Base-by-base conservation (phyloP, 1,140 invertebrate genomes). In the Globodera rostochiensis region DNA sequence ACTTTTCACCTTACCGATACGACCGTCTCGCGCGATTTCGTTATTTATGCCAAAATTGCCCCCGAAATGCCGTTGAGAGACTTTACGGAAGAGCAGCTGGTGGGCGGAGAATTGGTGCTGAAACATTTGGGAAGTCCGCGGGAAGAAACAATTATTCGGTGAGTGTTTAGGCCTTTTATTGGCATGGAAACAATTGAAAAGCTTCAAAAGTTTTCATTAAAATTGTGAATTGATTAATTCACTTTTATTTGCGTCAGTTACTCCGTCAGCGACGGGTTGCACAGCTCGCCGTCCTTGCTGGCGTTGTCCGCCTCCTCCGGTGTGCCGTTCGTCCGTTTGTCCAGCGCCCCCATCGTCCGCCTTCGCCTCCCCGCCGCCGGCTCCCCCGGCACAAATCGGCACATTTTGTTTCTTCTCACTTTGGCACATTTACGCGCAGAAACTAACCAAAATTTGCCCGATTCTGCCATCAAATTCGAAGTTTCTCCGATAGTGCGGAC, bases 181-280 rank as follows among this genome's bases (percentile, higher is more conserved):
- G 21, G 21, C 60, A 21, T 13, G 60, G 13, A 66, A 21, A 36
- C 36, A 36, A 36, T 36, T 36, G 2, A 36, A 36, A 36, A 36
- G 3, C 36, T 36, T 3, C 60, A 13, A 66, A 66, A 66, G 21
- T 66, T 21, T 21, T 15, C 3, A 66, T 21, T 66, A 21, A 13
- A 66, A 66, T 36, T 36, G 36, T 36, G 0, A 36, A 36, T 36
- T 36, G 3, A 36, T 36, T 36, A 36, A 74, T 74, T 47, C 21
- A 74, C 6, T 47, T 46, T 47, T 3, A 46, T 45, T 64, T 21
- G 4, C 64, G 81, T 21, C 71, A 87, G 87, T 19, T 90, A 89
- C 71, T 83, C 83, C n/a, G 88, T 89, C 6, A 85, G 79, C 49
- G 88, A 89, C 76, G 88, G 87, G 13, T 66, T 78, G 78, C 83